Evolutionary conservation across 2,888 invertebrate species (phyloP), one percentile per base, ranked within the genome.

Genomic region (Caenorhabditis sp.): DNA sequence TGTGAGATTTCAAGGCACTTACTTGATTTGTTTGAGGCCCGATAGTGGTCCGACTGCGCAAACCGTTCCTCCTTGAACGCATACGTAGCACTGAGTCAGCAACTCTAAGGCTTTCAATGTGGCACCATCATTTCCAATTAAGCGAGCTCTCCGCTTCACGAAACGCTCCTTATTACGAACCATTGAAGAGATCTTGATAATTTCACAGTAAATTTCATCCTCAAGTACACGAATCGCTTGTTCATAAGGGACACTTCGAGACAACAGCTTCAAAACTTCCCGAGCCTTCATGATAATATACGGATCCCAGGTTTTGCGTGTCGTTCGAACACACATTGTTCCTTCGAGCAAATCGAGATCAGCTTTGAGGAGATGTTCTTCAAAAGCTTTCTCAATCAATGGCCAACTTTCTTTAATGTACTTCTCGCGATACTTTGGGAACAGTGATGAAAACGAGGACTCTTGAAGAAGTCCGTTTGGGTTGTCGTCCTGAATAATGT

Each of bases 71-170:
- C 99, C 99, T 93, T 90, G 91, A 51, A 91, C 98, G 70, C 97
- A 94, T 0, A 99, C 96, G 93, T 98, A 98, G 93, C 98, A 99
- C 91, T 96, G 95, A 0, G 98, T 98, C 63, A 99, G 93, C 72
- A 99, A 93, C 93, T 99, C 98, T 85, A 99, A 96, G 0, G 98
- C 94, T 93, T 98, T 98, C 12, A 99, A 94, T 0, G 98, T 99
- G 14, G 97, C 96, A n/a, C 98, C 98, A 93, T 97, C 96, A 0
- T 98, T 97, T 0, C 99, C 99, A 87, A 99, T 96, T 0, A 99
- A 93, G 35, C 99, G 94, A 92, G 98, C 97, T 19, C 99, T 94
- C 88, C 99, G 94, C 93, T 98, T 98, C 0, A 98, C 95, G 93
- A 98, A 99, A 89, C 97, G 95, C 85, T 97, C 98, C 86, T 92